A percentile compares a stretch with the other conserved stretches of the same genome.
These are phyloP conservation scores for Morone chrysops DNA, from an alignment of 2,113 vertebrate species.

Conservation along the genomic window DNA sequence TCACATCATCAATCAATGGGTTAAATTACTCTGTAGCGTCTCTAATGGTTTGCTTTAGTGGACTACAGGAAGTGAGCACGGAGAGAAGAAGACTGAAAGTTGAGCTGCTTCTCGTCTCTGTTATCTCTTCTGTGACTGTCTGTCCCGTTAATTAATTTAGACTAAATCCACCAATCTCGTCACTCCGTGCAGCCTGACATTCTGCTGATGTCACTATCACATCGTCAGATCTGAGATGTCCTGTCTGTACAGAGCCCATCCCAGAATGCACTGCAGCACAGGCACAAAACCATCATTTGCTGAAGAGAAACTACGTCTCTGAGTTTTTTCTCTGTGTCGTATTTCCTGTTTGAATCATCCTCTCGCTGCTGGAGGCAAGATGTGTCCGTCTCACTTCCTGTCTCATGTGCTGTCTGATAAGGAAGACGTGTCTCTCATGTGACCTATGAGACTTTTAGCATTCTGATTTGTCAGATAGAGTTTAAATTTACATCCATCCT, in stretches of 20 bases:
- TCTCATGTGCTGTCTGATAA: neutral
- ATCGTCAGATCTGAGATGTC: constrained; percentile 19
- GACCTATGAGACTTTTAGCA: neutral
- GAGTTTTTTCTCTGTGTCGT: neutral
- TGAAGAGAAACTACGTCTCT: neutral
- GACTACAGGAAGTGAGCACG: neutral
- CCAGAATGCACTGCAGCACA: constrained; percentile 10
- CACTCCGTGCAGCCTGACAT: neutral
- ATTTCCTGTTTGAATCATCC: neutral
- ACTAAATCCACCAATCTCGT: neutral
- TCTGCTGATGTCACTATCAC: constrained; percentile 12
- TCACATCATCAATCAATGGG: too few species aligned
- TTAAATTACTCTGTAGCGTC: neutral
- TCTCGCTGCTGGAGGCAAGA: neutral
- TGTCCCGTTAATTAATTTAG: constrained; percentile 5
- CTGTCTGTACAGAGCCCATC: neutral
- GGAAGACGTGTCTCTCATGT: neutral
- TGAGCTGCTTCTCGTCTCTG: neutral
- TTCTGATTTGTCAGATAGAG: neutral
- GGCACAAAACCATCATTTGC: neutral
- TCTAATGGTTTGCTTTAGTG: neutral
- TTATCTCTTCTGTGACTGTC: constrained; percentile 9
- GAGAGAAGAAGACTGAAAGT: neutral
- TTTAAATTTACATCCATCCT: neutral
- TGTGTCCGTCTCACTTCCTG: neutral